These are phyloP conservation scores for Vimba vimba DNA, from an alignment of 2,113 vertebrate genomes.

Conservation along the genomic window DNA sequence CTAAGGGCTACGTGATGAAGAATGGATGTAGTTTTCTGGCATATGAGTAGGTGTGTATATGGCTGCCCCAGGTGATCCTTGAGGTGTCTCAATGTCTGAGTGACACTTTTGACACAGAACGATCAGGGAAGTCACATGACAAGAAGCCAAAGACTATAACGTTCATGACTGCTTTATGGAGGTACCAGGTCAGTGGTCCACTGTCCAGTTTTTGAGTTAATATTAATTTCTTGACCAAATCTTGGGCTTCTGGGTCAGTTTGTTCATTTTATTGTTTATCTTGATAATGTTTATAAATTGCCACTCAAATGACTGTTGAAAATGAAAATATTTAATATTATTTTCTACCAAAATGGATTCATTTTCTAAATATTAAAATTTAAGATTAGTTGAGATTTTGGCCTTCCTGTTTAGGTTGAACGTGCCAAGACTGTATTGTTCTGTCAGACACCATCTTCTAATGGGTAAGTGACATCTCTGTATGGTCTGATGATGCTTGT, in stretches of 20 bases:
- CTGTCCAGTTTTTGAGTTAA: background rate
- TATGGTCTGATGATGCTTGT: background rate
- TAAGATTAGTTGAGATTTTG: background rate
- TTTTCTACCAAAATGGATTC: background rate
- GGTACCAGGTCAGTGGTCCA: constrained; percentile 59
- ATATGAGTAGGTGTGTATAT: constrained; percentile 43
- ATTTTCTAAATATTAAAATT: background rate
- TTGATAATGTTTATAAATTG: background rate
- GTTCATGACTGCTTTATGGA: constrained; percentile 58
- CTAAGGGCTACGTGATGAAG: background rate
- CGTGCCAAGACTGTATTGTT: constrained; percentile 53
- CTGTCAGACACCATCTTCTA: constrained; percentile 44
- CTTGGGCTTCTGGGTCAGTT: background rate
- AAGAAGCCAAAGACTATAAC: constrained; percentile 52
- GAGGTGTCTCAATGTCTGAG: constrained; percentile 44
- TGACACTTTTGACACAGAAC: constrained; percentile 44
- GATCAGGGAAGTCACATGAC: constrained; percentile 53
- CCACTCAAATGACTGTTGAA: background rate
- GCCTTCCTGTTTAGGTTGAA: constrained; percentile 43
- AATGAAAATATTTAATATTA: background rate
- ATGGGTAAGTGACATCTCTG: constrained; percentile 49
- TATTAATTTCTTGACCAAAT: background rate
- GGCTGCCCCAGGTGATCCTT: constrained; percentile 48
- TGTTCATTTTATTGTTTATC: background rate
- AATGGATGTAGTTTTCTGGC: background rate